A percentile compares a stretch with the other conserved stretches of the same genome.
Evolutionary conservation across 2,888 invertebrate genomes (phyloP).

Genomic region (Holacanthella duospinosa): DNA sequence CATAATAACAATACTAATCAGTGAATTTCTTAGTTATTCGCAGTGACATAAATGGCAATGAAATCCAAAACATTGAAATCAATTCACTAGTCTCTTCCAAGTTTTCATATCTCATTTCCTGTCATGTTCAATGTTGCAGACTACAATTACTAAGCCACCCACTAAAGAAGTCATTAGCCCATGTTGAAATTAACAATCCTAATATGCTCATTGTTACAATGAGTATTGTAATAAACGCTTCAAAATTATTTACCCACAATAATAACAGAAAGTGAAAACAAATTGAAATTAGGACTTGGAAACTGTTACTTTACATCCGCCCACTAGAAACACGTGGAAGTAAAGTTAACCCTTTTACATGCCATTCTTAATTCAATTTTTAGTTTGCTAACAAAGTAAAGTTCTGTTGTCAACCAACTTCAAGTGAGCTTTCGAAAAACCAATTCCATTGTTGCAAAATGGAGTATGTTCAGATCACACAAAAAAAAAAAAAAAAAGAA

Average conservation of each 20-base stretch:
- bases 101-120: too few species aligned
- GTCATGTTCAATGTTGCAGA: too few species aligned
- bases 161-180: background rate
- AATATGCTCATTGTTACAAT: background rate
- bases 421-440: too few species aligned
- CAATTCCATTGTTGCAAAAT: too few species aligned
- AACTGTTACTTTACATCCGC: background rate
- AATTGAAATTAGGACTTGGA: background rate
- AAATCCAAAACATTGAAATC: background rate
- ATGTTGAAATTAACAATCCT: background rate
- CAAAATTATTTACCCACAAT: too few species aligned
- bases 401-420: too few species aligned
- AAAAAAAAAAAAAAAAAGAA: background rate
- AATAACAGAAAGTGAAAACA: background rate
- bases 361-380: too few species aligned
- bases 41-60: background rate
- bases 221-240: too few species aligned
- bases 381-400: too few species aligned
- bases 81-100: background rate
- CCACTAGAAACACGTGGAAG: constrained; percentile 2
- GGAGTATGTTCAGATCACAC: background rate
- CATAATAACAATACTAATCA: too few species aligned
- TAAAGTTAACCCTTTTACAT: background rate
- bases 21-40: too few species aligned
- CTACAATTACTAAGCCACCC: background rate